Conservation (phyloP, 2,113 vertebrate genomes). For the Dipodomys merriami region DNA sequence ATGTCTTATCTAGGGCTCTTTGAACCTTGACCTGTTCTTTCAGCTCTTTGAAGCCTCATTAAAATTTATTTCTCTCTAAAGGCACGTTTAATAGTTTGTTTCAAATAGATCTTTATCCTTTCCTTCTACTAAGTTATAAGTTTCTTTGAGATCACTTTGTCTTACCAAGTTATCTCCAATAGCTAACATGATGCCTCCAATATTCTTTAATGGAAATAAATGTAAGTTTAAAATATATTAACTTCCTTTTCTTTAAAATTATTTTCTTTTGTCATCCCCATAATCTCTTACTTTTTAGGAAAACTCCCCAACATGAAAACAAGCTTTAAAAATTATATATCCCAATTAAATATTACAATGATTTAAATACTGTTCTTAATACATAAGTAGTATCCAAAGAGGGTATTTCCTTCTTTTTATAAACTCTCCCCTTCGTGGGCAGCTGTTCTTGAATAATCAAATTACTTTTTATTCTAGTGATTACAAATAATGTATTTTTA, state of each 20-base stretch:
- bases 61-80: conserved; percentile 76
- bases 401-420: conserved; percentile 43
- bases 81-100: conserved; percentile 64
- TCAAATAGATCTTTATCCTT: conserved; percentile 41
- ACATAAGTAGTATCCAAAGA: neutral
- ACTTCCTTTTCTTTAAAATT: conserved; percentile 59
- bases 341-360: conserved; percentile 48
- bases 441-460: conserved; percentile 35
- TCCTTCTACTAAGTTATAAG: conserved; percentile 7
- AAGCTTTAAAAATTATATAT: conserved; percentile 52
- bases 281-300: conserved; percentile 26
- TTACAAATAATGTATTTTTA: conserved; percentile 30
- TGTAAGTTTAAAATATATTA: conserved; percentile 24
- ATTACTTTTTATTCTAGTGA: conserved; percentile 37
- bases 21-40: conserved; percentile 74
- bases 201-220: conserved; percentile 51
- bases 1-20: conserved; percentile 39
- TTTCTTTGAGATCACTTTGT: conserved; percentile 41
- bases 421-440: conserved; percentile 24
- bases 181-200: neutral
- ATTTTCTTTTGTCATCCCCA: conserved; percentile 23
- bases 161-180: neutral
- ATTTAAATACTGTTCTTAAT: conserved; percentile 52
- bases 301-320: neutral
- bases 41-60: conserved; percentile 65